Conservation (phyloP, 1,140 invertebrate genomes). For the Scaptomyza graminum region DNA sequence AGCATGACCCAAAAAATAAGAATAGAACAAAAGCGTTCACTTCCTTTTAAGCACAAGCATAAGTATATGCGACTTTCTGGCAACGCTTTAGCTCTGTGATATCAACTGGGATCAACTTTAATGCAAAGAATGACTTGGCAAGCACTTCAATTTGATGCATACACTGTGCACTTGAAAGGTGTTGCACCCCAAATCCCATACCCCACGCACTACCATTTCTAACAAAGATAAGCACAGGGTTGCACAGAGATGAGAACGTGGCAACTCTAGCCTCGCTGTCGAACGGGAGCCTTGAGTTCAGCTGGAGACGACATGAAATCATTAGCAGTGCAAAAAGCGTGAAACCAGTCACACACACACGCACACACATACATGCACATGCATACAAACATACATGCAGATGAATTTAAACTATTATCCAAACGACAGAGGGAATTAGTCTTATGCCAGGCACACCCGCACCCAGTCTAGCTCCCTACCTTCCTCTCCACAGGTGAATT, state of each 20-base stretch:
- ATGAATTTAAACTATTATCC: conserved; percentile 78
- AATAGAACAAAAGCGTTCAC: too few relatives aligned
- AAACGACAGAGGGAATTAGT: conserved; percentile 10
- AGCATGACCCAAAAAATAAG: too few relatives aligned
- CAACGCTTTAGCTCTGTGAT: conserved; percentile 5
- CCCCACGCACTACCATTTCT: too few relatives aligned
- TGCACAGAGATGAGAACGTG: conserved; percentile 9
- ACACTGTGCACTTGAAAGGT: neutral
- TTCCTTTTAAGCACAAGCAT: neutral
- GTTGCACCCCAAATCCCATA: too few relatives aligned
- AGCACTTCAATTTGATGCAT: conserved; percentile 18
- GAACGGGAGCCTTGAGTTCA: conserved; percentile 2
- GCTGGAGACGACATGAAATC: conserved; percentile 68
- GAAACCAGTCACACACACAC: conserved; percentile 56
- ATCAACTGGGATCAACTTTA: conserved; percentile 6
- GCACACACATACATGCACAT: conserved; percentile 33
- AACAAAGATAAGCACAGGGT: neutral
- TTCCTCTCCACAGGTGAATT: conserved; percentile 14
- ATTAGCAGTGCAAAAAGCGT: conserved; percentile 78
- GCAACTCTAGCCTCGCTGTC: conserved; percentile 9
- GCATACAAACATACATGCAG: conserved; percentile 39
- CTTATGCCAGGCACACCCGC: conserved; percentile 15
- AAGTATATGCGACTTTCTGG: conserved; percentile 3
- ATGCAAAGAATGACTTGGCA: conserved; percentile 9
- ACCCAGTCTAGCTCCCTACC: conserved; percentile 5